Conservation (phyloP, 2,797 vertebrate species). For the Rhinoraja longicauda region DNA sequence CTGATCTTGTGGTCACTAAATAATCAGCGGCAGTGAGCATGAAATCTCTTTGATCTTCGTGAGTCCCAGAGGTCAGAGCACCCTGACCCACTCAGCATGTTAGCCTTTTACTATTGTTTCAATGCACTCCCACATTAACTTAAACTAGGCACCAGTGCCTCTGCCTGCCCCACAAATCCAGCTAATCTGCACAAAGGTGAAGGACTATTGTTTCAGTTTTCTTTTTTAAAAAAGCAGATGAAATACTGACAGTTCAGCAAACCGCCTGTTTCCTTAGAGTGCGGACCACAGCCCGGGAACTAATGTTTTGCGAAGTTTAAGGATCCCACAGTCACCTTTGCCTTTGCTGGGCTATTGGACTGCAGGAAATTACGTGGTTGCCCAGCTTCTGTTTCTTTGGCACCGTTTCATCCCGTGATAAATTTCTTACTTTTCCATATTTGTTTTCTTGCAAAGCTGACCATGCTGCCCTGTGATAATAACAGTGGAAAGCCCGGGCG, state of each 20-base stretch:
- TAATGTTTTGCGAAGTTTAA: background rate
- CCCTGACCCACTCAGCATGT: conserved; percentile 62
- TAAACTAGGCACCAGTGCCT: conserved; percentile 58
- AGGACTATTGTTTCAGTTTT: conserved; percentile 43
- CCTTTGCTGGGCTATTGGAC: background rate
- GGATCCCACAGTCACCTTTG: background rate
- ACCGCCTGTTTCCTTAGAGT: conserved; percentile 62
- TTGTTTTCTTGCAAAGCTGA: conserved; percentile 15
- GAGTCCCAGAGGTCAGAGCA: conserved; percentile 62
- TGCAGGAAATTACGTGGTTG: background rate
- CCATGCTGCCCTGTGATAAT: background rate
- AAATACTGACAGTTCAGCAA: conserved; percentile 63
- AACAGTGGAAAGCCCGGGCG: background rate
- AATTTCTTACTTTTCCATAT: background rate
- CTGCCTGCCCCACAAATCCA: conserved; percentile 63
- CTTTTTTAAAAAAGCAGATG: background rate
- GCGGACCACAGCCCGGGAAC: conserved; percentile 59
- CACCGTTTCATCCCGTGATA: background rate
- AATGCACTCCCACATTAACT: conserved; percentile 61
- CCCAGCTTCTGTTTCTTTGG: background rate
- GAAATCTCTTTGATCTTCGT: conserved; percentile 66
- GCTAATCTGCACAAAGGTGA: conserved; percentile 57
- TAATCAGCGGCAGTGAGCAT: conserved; percentile 53
- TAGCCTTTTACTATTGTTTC: conserved; percentile 60
- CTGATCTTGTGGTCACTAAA: conserved; percentile 61